These are phyloP conservation scores for Drosophila kanapiae DNA, from an alignment of 1,140 invertebrate species.

Conservation along the genomic window DNA sequence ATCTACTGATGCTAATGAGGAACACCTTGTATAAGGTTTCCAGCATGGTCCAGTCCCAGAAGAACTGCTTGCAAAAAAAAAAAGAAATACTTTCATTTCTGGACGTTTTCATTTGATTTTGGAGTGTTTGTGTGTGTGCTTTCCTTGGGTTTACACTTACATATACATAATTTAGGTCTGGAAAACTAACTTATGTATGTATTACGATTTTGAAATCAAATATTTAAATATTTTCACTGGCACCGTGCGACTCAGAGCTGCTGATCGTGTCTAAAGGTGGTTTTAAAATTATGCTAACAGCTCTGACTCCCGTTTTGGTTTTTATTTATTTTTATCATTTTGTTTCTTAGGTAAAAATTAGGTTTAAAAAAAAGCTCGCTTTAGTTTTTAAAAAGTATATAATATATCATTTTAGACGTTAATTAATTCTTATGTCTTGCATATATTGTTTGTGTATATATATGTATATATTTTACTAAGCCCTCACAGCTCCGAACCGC, in stretches of 20 bases:
- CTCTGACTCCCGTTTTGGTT: constrained; percentile 5
- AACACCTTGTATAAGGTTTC: no score
- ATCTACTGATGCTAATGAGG: no score
- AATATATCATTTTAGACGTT: constrained; percentile 7
- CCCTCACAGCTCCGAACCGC: constrained; percentile 18
- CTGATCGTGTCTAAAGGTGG: not conserved
- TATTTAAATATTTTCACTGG: constrained; percentile 8
- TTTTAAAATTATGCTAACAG: constrained; percentile 7
- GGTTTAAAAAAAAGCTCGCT: constrained; percentile 37
- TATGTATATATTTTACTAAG: constrained; percentile 8
- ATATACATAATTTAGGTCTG: not conserved
- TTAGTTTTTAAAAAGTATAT: constrained; percentile 27
- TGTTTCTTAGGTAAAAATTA: constrained; percentile 1
- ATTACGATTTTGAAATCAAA: constrained; percentile 9
- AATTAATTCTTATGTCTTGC: constrained; percentile 4
- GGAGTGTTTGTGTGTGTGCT: not conserved
- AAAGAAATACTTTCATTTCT: constrained; percentile 39
- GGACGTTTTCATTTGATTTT: constrained; percentile 54
- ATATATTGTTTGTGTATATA: not conserved
- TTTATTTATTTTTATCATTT: not conserved
- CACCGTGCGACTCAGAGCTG: constrained; percentile 17
- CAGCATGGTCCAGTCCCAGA: constrained; percentile 5
- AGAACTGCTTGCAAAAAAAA: constrained; percentile 31
- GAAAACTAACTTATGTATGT: constrained; percentile 8
- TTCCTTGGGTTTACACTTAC: not conserved